A percentile compares a stretch with the other conserved stretches of the same genome.
phyloP scores from a whole-genome alignment of 2,888 invertebrate species.

The Meiosimyza platycephala region DNA sequence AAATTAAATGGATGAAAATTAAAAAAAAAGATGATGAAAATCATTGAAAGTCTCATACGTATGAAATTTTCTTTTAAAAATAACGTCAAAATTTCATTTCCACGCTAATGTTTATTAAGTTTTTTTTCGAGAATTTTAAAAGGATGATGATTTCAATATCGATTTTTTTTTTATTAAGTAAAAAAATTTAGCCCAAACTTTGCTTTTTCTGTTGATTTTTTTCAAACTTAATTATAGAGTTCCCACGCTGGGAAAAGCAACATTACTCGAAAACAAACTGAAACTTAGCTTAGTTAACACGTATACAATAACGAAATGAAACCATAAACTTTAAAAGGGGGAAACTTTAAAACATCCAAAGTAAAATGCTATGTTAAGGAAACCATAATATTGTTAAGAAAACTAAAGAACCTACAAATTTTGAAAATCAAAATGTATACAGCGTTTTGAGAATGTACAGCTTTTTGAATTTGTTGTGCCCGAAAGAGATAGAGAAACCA shows the following conservation, averaged over 20 bases:
- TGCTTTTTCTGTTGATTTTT: slow-evolving; percentile 33
- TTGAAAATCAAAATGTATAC: background rate
- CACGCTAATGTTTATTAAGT: background rate
- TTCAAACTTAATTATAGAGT: slow-evolving; percentile 12
- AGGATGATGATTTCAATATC: slow-evolving; percentile 29
- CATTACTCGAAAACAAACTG: too few relatives aligned
- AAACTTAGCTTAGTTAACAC: too few relatives aligned
- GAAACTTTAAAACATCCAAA: background rate
- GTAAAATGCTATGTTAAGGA: background rate
- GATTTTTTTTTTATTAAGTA: background rate
- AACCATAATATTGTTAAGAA: too few relatives aligned
- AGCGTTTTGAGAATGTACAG: too few relatives aligned
- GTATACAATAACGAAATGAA: too few relatives aligned
- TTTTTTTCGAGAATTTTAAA: background rate
- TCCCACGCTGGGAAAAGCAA: background rate
- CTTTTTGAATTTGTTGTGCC: too few relatives aligned
- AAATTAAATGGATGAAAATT: background rate
- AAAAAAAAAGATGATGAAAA: background rate
- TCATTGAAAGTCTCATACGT: background rate
- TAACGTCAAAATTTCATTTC: background rate
- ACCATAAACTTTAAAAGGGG: background rate
- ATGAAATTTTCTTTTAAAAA: background rate
- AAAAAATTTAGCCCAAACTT: slow-evolving; percentile 23
- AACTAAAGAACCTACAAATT: background rate
- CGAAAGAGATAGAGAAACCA: too few relatives aligned